Evolutionary conservation across 2,113 vertebrate species (phyloP).

Genomic region (Phrynosoma blainvillii): DNA sequence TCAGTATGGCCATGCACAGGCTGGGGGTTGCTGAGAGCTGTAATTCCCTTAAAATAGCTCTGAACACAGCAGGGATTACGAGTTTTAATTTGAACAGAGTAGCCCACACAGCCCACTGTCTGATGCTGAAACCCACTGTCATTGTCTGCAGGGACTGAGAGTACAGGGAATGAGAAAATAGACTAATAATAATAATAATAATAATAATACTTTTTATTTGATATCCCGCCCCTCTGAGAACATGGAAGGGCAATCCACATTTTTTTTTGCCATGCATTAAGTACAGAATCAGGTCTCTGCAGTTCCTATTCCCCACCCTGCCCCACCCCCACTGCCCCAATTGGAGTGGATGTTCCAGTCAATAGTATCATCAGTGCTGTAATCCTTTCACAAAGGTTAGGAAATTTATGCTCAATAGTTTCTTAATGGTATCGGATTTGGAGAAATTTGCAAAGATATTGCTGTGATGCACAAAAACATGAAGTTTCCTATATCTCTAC

Average conservation of each 20-base stretch:
- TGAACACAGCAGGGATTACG: background rate
- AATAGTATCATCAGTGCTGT: slow-evolving; percentile 6
- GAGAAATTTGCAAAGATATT: slow-evolving; percentile 30
- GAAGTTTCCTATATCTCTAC: slow-evolving; percentile 23
- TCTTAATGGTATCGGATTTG: slow-evolving; percentile 39
- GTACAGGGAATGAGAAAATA: background rate
- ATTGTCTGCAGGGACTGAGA: background rate
- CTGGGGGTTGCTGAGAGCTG: no score
- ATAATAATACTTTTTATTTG: no score
- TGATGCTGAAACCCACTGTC: background rate
- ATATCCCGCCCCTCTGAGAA: no score
- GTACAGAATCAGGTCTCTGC: background rate
- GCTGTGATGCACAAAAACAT: slow-evolving; percentile 41
- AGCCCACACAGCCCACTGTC: background rate
- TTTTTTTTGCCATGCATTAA: background rate
- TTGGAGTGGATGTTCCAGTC: background rate
- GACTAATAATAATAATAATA: no score
- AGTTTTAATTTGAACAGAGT: background rate
- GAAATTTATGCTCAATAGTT: slow-evolving; percentile 35
- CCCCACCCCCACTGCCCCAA: background rate
- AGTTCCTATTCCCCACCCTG: background rate
- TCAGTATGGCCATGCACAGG: no score
- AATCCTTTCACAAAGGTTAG: slow-evolving; percentile 19
- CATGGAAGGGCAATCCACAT: background rate
- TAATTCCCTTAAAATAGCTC: no score